Base-by-base conservation (phyloP, 2,797 vertebrate species). In the Ataeniobius toweri region DNA sequence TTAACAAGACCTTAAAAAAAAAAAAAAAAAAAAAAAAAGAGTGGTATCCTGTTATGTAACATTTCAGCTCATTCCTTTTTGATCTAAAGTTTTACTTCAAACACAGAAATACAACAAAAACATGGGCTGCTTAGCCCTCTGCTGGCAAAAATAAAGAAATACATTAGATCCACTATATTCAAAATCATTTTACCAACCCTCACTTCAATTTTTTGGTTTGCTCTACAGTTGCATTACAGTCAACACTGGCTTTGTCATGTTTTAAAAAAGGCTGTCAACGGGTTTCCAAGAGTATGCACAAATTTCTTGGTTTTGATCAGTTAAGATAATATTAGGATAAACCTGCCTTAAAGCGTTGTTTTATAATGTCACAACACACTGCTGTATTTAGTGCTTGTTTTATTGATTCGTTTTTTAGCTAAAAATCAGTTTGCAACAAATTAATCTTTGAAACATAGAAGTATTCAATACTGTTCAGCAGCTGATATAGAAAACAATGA, bases 121-220 rank as follows among this genome's bases (percentile, higher is more conserved):
- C 28, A 83, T 80, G 84, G 87, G 26, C 80, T 88, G 78, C 61
- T 91, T 91, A 91, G 92, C 93, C 94, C 94, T 89, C 95, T 95
- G 86, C 86, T 94, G 95, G 93, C 59, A 46, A 84, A 85, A 88
- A 70, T 74, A 24, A 36, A 61, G 56, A 83, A 90, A 63, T 77
- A 73, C 85, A 83, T 70, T 41, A 59, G 4, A 22, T 73, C 1
- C 31, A 77, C 8, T 0, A 9, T 5, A 41, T 26, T 9, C 36
- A 74, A 81, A 46, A 48, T 16, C 1, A 78, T 67, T 26, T 79
- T 2, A 68, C 68, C 2, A 24, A 71, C 18, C 1, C 50, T 22
- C 39, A 56, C 20, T 12, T 50, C 44, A 14, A 74, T 74, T 56
- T 24, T 39, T 51, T 65, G 0, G 41, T 70, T 31, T 2, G 31